A percentile compares a stretch with the other conserved stretches of the same genome.
Conservation (phyloP, 37 sponge, comb jelly and placozoan genomes). For the Axinella damicornis region DNA sequence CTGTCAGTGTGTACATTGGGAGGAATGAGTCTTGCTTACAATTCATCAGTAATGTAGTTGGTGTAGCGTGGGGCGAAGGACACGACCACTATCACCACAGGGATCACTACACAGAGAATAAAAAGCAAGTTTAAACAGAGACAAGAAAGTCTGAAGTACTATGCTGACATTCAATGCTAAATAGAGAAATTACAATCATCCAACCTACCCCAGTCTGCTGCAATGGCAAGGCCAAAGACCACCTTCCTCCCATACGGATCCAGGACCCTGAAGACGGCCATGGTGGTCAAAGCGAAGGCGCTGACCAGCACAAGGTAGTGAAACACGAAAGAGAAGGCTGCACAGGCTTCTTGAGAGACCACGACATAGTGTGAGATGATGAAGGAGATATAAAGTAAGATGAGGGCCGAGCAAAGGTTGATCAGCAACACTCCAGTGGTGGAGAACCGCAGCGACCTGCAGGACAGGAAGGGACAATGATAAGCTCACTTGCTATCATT, state of each 20-base stretch:
- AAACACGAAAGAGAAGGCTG: not conserved
- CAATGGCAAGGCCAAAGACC: not conserved
- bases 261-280: conserved; percentile 4
- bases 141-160: not conserved
- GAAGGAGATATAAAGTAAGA: conserved; percentile 11
- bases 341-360: not conserved
- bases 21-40: too few species aligned
- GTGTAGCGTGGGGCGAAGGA: not conserved
- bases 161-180: not conserved
- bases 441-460: too few species aligned
- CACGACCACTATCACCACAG: conserved; percentile 9
- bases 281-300: not conserved
- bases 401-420: conserved; percentile 12
- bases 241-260: not conserved
- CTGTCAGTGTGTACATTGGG: too few species aligned
- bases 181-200: not conserved
- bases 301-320: conserved; percentile 29
- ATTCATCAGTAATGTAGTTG: conserved; percentile 5
- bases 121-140: not conserved
- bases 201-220: conserved; percentile 26
- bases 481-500: too few species aligned
- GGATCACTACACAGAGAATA: conserved; percentile 1
- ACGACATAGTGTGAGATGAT: not conserved
- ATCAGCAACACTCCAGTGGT: conserved; percentile 23
- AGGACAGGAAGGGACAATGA: too few species aligned